Percentiles rank a stretch among this genome's conserved stretches.
phyloP scores from a whole-genome alignment of 1,140 invertebrate genomes.

The Andrena cerasifolii region DNA sequence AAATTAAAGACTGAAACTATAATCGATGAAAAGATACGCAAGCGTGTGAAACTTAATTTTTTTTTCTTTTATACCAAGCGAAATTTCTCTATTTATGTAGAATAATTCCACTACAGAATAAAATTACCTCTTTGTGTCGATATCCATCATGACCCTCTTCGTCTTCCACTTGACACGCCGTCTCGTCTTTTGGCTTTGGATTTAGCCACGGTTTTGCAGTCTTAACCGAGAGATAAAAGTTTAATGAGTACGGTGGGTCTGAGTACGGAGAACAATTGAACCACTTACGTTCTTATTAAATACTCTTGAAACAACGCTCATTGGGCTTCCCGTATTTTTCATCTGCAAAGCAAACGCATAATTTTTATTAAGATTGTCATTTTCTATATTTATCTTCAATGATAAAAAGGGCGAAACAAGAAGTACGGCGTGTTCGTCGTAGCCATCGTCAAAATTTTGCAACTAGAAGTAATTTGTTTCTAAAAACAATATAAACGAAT shows the following conservation, averaged over 20 bases:
- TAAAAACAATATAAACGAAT: too few species aligned
- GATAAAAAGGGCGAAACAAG: too few species aligned
- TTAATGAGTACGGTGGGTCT: background rate
- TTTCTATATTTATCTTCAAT: background rate
- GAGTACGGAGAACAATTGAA: background rate
- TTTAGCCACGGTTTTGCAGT: slow-evolving; percentile 81
- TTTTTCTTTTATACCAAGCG: background rate
- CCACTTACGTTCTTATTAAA: slow-evolving; percentile 78
- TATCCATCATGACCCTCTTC: slow-evolving; percentile 66
- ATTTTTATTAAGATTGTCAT: background rate
- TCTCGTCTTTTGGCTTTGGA: slow-evolving; percentile 78
- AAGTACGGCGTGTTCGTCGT: too few species aligned
- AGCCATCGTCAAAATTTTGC: too few species aligned
- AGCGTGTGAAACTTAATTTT: background rate
- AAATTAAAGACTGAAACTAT: background rate
- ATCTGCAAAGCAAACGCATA: slow-evolving; percentile 62
- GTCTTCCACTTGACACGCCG: slow-evolving; percentile 76
- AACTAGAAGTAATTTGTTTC: too few species aligned
- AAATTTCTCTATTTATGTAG: background rate
- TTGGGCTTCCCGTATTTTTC: slow-evolving; percentile 80
- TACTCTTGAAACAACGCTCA: slow-evolving; percentile 79
- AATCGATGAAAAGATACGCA: background rate
- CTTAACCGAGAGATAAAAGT: slow-evolving; percentile 48
- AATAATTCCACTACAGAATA: background rate
- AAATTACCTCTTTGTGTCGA: slow-evolving; percentile 74